Evolutionary conservation across 2,888 invertebrate species (phyloP).

Genomic region (Spodoptera littoralis): DNA sequence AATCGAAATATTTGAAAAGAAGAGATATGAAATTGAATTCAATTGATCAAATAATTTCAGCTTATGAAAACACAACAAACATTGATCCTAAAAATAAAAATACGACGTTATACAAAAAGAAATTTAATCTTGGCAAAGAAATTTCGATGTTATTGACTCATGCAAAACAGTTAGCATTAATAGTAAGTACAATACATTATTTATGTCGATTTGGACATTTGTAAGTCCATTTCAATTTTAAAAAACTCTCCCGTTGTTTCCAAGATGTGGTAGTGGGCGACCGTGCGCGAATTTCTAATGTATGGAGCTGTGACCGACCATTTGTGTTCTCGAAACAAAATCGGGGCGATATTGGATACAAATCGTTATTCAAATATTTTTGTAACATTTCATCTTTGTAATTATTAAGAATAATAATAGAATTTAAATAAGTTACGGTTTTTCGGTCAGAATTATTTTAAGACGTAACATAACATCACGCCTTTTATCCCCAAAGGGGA

Average conservation of each 20-base stretch:
- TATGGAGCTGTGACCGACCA: constrained; percentile 45
- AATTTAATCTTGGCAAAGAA: constrained; percentile 20
- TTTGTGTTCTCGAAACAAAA: constrained; percentile 6
- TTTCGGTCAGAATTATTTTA: no score
- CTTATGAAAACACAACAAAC: not conserved
- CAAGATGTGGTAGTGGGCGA: constrained; percentile 57
- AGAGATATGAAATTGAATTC: not conserved
- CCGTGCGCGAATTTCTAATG: constrained; percentile 66
- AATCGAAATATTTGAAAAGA: no score
- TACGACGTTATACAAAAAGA: constrained; percentile 22
- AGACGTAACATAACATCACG: no score
- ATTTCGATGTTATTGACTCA: constrained; percentile 67
- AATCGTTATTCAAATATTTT: constrained; percentile 7
- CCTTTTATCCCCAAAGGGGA: no score
- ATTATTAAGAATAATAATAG: no score
- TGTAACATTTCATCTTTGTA: not conserved
- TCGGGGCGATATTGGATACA: not conserved
- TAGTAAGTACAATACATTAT: constrained; percentile 68
- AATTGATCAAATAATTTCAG: not conserved
- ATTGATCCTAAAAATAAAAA: constrained; percentile 2
- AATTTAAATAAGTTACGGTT: no score
- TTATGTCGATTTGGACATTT: constrained; percentile 60
- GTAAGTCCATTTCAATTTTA: constrained; percentile 70
- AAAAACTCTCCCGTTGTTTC: constrained; percentile 69
- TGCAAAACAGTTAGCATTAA: constrained; percentile 63